Percentiles rank a stretch among this genome's conserved stretches.
Conservation (phyloP, 2,797 vertebrate species). For the Nothura maculosa region DNA sequence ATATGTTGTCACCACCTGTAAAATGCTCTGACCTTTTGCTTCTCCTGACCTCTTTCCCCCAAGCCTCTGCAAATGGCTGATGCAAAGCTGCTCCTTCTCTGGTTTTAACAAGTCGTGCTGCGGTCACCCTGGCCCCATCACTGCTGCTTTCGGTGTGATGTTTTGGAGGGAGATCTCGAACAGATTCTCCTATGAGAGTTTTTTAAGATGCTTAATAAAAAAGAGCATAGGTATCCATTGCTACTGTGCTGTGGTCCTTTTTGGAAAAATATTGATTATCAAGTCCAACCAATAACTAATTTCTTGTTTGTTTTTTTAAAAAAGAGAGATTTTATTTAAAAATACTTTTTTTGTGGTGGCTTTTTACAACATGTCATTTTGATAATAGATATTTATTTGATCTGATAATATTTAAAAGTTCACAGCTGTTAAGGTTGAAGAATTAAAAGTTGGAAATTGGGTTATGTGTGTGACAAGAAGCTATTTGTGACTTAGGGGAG, state of each 20-base stretch:
- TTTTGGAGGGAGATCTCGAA: neutral
- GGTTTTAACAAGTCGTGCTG: neutral
- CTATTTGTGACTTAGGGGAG: neutral
- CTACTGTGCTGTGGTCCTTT: neutral
- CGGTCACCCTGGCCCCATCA: neutral
- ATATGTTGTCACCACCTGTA: neutral
- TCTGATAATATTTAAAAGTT: neutral
- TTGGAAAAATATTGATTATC: neutral
- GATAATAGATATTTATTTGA: neutral
- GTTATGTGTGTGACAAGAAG: neutral
- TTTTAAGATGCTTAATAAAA: neutral
- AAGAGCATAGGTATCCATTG: accelerated
- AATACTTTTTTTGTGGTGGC: no score
- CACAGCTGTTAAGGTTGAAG: neutral
- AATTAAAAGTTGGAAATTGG: neutral
- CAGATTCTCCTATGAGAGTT: neutral
- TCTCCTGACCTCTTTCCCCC: neutral
- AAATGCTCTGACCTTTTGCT: neutral
- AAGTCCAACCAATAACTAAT: neutral
- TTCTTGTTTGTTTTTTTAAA: neutral
- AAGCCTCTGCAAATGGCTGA: neutral
- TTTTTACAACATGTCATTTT: neutral
- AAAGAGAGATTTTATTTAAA: neutral
- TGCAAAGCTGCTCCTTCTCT: neutral
- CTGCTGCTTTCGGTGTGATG: neutral